phyloP scores from a whole-genome alignment of 2,888 invertebrate species.

The Nysson spinosus region DNA sequence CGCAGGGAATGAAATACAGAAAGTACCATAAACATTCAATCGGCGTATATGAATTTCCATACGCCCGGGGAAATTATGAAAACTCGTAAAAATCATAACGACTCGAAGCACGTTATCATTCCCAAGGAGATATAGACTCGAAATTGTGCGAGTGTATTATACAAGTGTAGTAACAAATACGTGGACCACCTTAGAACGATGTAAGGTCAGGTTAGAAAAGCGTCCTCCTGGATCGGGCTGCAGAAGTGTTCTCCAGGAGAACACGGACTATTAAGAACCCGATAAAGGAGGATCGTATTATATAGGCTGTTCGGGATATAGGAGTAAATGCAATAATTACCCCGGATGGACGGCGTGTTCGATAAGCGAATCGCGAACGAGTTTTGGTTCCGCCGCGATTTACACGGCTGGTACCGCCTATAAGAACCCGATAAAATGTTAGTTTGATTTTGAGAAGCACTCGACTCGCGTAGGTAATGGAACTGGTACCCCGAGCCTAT shows the following conservation, averaged over 20 bases:
- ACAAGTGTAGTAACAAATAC: not conserved
- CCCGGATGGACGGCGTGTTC: conserved; percentile 22
- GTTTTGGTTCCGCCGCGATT: conserved; percentile 35
- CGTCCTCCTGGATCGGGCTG: not conserved
- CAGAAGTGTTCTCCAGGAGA: not conserved
- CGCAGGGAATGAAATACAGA: conserved; percentile 5
- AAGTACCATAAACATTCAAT: no score
- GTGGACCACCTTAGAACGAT: not conserved
- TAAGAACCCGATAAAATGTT: conserved; percentile 40
- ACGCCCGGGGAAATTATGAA: no score
- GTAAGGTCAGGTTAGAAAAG: conserved; percentile 6
- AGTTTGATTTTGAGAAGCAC: conserved; percentile 35
- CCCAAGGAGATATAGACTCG: no score
- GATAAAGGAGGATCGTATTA: conserved; percentile 14
- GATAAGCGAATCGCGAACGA: conserved; percentile 39
- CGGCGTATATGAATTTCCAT: no score
- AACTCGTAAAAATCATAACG: no score
- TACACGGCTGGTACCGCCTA: conserved; percentile 42
- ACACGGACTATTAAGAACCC: conserved; percentile 3
- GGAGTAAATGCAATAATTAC: conserved; percentile 35
- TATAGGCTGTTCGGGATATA: conserved; percentile 3
- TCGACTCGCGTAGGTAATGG: conserved; percentile 25
- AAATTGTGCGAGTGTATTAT: no score
- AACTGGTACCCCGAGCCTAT: conserved; percentile 33
- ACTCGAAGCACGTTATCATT: no score